Conservation (phyloP, 2,113 vertebrate species). For the Nerophis lumbriciformis region DNA sequence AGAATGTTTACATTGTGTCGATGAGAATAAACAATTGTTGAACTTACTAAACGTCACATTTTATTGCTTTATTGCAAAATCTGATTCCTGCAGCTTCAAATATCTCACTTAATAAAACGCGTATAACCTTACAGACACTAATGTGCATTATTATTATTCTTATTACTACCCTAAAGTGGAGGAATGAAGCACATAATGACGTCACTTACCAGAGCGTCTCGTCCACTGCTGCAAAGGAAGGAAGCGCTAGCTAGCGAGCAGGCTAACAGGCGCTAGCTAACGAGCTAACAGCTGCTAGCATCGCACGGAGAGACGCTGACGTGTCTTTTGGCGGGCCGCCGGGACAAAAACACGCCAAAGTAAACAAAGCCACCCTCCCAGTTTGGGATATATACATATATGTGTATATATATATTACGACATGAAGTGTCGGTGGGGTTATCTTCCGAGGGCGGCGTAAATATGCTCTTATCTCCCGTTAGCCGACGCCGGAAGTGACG, state of each 20-base stretch:
- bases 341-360: background rate
- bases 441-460: slow-evolving; percentile 34
- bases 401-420: background rate
- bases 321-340: slow-evolving; percentile 10
- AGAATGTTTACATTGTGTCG: too few relatives aligned
- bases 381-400: slow-evolving; percentile 3
- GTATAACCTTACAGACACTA: too few relatives aligned
- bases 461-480: slow-evolving; percentile 31
- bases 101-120: too few relatives aligned
- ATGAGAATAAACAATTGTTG: too few relatives aligned
- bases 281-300: slow-evolving; percentile 37
- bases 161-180: too few relatives aligned
- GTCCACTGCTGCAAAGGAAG: slow-evolving; percentile 35
- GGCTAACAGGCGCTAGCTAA: slow-evolving; percentile 24
- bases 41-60: too few relatives aligned
- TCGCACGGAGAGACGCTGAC: slow-evolving; percentile 3
- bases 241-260: too few relatives aligned
- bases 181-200: background rate
- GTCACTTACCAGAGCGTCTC: slow-evolving; percentile 55
- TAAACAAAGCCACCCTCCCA: slow-evolving; percentile 4
- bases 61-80: too few relatives aligned
- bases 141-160: too few relatives aligned
- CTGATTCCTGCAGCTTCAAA: too few relatives aligned
- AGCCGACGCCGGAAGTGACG: too few relatives aligned
- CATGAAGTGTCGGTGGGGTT: slow-evolving; percentile 13